These are phyloP conservation scores for Leptinotarsa undecemlineata DNA, from an alignment of 1,140 invertebrate species.

Conservation along the genomic window DNA sequence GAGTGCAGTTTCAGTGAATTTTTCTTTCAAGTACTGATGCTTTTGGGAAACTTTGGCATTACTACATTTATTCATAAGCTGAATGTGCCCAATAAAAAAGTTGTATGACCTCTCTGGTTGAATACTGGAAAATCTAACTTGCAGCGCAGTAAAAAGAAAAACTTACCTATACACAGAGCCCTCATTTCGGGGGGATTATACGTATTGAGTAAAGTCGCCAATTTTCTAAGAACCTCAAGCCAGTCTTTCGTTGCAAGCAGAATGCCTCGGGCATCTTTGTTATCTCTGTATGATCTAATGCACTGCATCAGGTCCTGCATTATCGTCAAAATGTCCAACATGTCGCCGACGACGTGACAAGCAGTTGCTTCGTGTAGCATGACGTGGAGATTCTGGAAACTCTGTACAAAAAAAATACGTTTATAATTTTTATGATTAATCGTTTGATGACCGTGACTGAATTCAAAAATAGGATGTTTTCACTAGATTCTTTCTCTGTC, in stretches of 20 bases:
- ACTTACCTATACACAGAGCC: conserved; percentile 72
- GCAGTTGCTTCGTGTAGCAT: conserved; percentile 94
- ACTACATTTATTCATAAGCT: too few relatives aligned
- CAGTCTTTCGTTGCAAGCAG: conserved; percentile 78
- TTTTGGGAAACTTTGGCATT: too few relatives aligned
- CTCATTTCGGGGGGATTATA: conserved; percentile 87
- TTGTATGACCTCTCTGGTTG: too few relatives aligned
- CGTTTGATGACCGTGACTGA: too few relatives aligned
- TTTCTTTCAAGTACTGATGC: too few relatives aligned
- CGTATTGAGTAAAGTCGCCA: conserved; percentile 86
- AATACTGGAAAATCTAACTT: too few relatives aligned
- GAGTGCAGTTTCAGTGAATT: too few relatives aligned
- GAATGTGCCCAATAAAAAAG: too few relatives aligned
- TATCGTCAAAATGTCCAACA: conserved; percentile 81
- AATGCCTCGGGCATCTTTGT: conserved; percentile 67
- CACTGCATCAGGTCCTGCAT: conserved; percentile 73
- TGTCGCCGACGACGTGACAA: conserved; percentile 80
- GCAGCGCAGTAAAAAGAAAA: not conserved
- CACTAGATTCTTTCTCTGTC: too few relatives aligned
- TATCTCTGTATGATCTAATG: conserved; percentile 66
- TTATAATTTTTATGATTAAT: too few relatives aligned
- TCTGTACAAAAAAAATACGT: conserved; percentile 57
- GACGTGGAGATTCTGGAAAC: conserved; percentile 86
- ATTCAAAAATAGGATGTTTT: too few relatives aligned
- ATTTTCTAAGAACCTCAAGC: conserved; percentile 79